These are phyloP conservation scores for Microtus ochrogaster DNA, from an alignment of 2,113 vertebrate species.

Conservation along the genomic window DNA sequence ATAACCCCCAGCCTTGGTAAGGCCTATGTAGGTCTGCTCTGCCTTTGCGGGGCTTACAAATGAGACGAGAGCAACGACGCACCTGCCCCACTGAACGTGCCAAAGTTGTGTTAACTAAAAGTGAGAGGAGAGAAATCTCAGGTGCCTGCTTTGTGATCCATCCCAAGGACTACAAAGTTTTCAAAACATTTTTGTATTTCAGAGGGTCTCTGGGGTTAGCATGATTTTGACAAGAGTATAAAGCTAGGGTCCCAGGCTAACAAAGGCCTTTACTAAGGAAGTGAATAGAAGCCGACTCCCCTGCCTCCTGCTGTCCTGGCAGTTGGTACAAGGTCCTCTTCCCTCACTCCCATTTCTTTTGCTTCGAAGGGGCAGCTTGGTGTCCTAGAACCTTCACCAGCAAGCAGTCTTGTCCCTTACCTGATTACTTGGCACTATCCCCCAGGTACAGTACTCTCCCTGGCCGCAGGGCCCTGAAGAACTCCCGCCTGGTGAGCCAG, in stretches of 20 bases:
- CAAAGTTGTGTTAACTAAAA: background rate
- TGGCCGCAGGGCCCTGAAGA: constrained; percentile 95
- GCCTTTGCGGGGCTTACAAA: background rate
- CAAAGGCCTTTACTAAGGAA: background rate
- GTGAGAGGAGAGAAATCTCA: background rate
- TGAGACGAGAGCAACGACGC: background rate
- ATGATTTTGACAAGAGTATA: background rate
- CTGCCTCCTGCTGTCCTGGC: background rate
- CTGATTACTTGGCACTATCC: constrained; percentile 66
- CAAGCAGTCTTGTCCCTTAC: background rate
- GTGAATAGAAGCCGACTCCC: background rate
- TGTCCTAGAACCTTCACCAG: background rate
- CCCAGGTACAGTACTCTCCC: constrained; percentile 92
- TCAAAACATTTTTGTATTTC: background rate
- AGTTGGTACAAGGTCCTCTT: background rate
- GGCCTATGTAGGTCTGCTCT: background rate
- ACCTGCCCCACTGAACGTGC: background rate
- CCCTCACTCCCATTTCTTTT: background rate
- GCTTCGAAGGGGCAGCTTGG: background rate
- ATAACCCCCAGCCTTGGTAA: background rate
- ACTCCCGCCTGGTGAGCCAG: constrained; percentile 96
- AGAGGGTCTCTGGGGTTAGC: background rate
- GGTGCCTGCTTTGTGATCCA: background rate
- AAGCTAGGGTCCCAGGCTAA: background rate
- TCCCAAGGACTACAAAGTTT: background rate